These are phyloP conservation scores for Diogma glabrata DNA, from an alignment of 2,888 invertebrate genomes.

Conservation along the genomic window DNA sequence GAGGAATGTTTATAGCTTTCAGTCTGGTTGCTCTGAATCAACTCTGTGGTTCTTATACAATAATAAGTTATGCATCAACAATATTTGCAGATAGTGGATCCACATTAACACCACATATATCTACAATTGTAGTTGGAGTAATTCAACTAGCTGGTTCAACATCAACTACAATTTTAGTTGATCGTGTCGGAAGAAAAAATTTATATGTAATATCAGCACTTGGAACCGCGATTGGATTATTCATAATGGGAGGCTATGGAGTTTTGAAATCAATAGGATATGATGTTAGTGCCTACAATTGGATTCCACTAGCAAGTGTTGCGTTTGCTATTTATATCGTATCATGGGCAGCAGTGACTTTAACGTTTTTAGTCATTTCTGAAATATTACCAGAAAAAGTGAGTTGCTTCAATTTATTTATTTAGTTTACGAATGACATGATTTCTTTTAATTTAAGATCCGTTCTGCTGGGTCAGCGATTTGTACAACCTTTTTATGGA, in stretches of 20 bases:
- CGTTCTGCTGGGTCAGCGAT: neutral
- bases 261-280: conserved; percentile 23
- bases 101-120: conserved; percentile 26
- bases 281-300: conserved; percentile 23
- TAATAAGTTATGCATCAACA: conserved; percentile 32
- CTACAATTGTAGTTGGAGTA: conserved; percentile 30
- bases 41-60: conserved; percentile 30
- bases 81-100: conserved; percentile 32
- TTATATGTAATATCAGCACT: conserved; percentile 12
- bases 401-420: neutral
- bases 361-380: conserved; percentile 31
- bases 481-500: neutral
- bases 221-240: conserved; percentile 28
- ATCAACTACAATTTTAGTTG: conserved; percentile 29
- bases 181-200: conserved; percentile 30
- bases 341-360: conserved; percentile 28
- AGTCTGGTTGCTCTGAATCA: conserved; percentile 30
- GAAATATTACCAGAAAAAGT: conserved; percentile 31
- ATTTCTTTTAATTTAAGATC: neutral
- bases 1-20: conserved; percentile 29
- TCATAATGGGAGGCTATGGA: conserved; percentile 26
- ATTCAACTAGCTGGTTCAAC: conserved; percentile 33
- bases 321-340: conserved; percentile 31
- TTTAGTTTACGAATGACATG: neutral
- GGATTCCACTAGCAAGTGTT: conserved; percentile 33